These are phyloP conservation scores for Hemicordylus capensis DNA, from an alignment of 2,113 vertebrate genomes.

Conservation along the genomic window DNA sequence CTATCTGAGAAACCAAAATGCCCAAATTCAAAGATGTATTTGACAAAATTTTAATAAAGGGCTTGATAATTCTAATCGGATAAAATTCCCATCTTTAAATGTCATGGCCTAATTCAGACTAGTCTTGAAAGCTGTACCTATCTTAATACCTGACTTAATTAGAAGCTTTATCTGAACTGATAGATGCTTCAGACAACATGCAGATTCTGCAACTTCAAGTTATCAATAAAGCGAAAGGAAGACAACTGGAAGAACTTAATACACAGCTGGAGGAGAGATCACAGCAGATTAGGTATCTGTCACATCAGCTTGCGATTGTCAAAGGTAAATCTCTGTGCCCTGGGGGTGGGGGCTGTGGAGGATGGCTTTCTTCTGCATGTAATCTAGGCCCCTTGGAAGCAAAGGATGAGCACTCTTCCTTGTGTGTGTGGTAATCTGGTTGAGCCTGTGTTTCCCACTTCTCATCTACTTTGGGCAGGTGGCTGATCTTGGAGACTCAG, in stretches of 20 bases:
- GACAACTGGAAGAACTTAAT: conserved; percentile 88
- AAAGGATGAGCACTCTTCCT: neutral
- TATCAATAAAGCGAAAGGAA: conserved; percentile 90
- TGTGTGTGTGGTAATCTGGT: neutral
- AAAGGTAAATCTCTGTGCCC: conserved; percentile 79
- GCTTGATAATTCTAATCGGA: neutral
- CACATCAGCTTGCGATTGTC: conserved; percentile 91
- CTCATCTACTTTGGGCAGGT: neutral
- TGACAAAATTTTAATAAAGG: neutral
- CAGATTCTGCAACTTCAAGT: conserved; percentile 89
- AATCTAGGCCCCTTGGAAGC: neutral
- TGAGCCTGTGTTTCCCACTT: neutral
- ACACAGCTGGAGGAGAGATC: conserved; percentile 88
- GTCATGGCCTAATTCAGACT: neutral
- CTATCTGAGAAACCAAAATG: neutral
- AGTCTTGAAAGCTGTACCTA: neutral
- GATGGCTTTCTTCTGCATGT: neutral
- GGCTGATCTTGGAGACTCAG: neutral
- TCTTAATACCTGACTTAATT: conserved; percentile 8
- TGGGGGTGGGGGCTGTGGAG: neutral
- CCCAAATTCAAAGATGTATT: neutral
- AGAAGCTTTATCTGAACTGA: conserved; percentile 44
- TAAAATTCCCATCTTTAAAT: neutral
- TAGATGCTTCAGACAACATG: conserved; percentile 86
- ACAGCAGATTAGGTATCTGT: conserved; percentile 88